Evolutionary conservation across 2,888 invertebrate genomes (phyloP).

Genomic region (Deilephila porcellus): DNA sequence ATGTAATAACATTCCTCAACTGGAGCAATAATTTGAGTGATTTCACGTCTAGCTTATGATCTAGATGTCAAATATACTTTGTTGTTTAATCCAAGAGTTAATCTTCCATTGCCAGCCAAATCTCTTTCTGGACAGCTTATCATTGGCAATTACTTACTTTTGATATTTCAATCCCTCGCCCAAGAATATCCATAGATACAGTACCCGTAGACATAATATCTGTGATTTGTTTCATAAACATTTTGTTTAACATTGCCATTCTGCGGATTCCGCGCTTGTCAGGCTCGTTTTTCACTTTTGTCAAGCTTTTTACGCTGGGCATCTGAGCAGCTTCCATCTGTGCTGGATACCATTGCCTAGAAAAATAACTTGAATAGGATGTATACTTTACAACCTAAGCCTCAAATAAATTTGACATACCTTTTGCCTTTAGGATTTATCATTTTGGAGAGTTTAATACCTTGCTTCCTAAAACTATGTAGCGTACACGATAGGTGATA

Average conservation of each 20-base stretch:
- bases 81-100: too few species aligned
- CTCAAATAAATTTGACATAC: conserved; percentile 47
- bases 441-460: conserved; percentile 73
- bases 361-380: conserved; percentile 37
- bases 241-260: conserved; percentile 88
- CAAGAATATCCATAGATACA: conserved; percentile 84
- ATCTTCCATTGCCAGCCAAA: too few species aligned
- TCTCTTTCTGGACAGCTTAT: too few species aligned
- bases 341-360: conserved; percentile 69
- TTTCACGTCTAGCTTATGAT: too few species aligned
- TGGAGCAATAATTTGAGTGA: too few species aligned
- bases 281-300: conserved; percentile 77
- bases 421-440: conserved; percentile 70
- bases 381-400: conserved; percentile 8
- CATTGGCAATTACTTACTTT: conserved; percentile 69
- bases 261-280: conserved; percentile 84
- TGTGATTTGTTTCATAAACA: conserved; percentile 92
- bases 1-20: too few species aligned
- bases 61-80: too few species aligned
- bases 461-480: conserved; percentile 67
- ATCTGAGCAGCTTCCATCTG: conserved; percentile 52
- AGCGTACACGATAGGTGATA: conserved; percentile 62
- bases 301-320: conserved; percentile 70
- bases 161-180: conserved; percentile 89
- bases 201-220: conserved; percentile 91